Evolutionary conservation across 1,140 invertebrate species (phyloP), one percentile per base, ranked within the genome.

Genomic region (Antheraea pernyi): DNA sequence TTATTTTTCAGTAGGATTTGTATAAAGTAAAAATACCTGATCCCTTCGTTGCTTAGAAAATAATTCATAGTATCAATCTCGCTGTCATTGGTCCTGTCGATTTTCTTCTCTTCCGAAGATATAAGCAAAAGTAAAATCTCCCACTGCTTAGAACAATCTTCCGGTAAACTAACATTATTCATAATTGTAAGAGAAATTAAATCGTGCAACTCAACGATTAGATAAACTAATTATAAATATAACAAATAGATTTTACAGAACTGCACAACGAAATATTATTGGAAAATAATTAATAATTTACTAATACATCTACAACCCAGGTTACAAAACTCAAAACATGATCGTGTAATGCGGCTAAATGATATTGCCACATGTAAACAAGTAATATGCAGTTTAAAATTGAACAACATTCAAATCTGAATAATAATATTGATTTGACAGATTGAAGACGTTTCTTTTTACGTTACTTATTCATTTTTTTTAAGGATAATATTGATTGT

Each of bases 21-120:
- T 53, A 53, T n/a, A 53, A 16, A 16, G 19, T 65, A 46, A 65
- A 9, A 53, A 8, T 37, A 91, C 89, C 82, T 81, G 36, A 91
- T 77, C 61, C 86, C 85, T 76, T 86, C 80, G 62, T 88, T 86
- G 19, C 79, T 86, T 59, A 74, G 83, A 67, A 90, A 88, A 74
- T 91, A 90, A 65, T 71, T 85, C 81, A 90, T 85, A 4, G 86
- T 88, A 19, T 90, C 89, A 7, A 89, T 78, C 76, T 90, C 86
- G 65, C 68, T 81, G 63, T 90, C 85, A 42, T 66, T 79, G 13
- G 84, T 85, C 19, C 86, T 76, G 78, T 89, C 83, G 68, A 85
- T 89, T 74, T 88, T 90, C 72, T 89, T 91, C 69, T 90, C 89
- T 69, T 91, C 89, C 22, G 86, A 83, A 19, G 88, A 86, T 58